Percentiles rank a stretch among this genome's conserved stretches.
These are phyloP conservation scores for Stegophylla sp. DNA, from an alignment of 2,888 invertebrate species.

Conservation along the genomic window DNA sequence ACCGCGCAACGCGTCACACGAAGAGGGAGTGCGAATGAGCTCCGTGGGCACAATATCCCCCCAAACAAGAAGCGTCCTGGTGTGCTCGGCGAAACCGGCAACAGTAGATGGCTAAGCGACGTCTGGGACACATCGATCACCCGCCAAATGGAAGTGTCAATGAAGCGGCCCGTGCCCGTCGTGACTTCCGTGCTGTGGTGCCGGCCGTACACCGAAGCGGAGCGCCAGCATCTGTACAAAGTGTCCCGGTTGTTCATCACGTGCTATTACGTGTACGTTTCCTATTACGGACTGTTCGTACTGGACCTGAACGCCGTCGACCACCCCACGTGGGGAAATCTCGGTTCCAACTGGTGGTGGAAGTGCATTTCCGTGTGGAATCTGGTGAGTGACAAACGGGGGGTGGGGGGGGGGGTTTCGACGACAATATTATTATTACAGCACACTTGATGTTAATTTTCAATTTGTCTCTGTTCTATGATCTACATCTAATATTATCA, in stretches of 20 bases:
- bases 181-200: constrained; percentile 18
- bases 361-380: constrained; percentile 60
- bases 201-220: constrained; percentile 25
- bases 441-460: no score
- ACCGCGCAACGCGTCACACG: no score
- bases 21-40: no score
- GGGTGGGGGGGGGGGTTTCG: no score
- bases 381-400: constrained; percentile 58
- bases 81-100: not conserved
- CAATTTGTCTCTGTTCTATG: no score
- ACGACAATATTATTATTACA: no score
- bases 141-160: not conserved
- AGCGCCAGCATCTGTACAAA: constrained; percentile 35
- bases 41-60: not conserved
- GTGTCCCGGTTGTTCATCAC: constrained; percentile 56
- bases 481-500: no score
- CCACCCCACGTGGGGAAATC: constrained; percentile 39
- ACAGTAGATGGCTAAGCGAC: not conserved
- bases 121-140: not conserved
- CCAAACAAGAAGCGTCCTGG: not conserved
- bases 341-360: constrained; percentile 59
- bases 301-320: constrained; percentile 53
- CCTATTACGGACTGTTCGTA: constrained; percentile 59
- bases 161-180: not conserved
- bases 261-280: constrained; percentile 58